Base-by-base conservation (phyloP, 2,797 vertebrate species). In the Cetoscarus ocellatus region DNA sequence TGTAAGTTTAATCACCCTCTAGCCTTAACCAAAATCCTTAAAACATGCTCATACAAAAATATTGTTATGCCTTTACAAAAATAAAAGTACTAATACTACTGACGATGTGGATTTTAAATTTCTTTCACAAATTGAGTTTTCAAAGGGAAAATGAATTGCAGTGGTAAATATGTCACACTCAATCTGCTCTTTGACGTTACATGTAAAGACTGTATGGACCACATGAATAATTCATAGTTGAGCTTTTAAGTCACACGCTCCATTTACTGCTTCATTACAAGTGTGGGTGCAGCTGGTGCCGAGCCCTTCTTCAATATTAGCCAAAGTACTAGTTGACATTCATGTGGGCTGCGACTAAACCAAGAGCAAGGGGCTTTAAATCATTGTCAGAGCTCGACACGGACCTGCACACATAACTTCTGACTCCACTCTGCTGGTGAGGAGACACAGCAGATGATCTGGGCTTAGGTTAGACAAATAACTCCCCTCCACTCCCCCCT, bases 191-290 rank as follows among this genome's bases (percentile, higher is more conserved):
- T 35, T 19, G 19, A 48, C 69, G 60, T 69, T 55, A 55, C 45
- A 71, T 27, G n/a, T 59, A 80, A 7, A 49, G 11, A 73, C 62
- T 59, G 49, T 61, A 59, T 55, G 61, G 35, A 34, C 6, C 5
- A 1, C 69, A 74, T 81, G 71, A 89, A 91, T 90, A 67, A 89
- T 88, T 82, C 79, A 88, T 77, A 17, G 34, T 35, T 43, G 59
- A 6, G 52, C 71, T 71, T 42, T 18, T 69, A 79, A 73, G 73
- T 57, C 45, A 27, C 47, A n/a, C 61, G 58, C 18, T 6, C 62
- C 67, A 67, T 87, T 86, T 85, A 66, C 34, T 60, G 78, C 62
- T 65, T 69, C 55, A 54, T 82, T 77, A 65, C 66, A 72, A 73
- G 80, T 73, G 61, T 61, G 54, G 67, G 60, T 70, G 82, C 75